Base-by-base conservation (phyloP, 2,888 invertebrate species). In the Caenorhabditis sp. region DNA sequence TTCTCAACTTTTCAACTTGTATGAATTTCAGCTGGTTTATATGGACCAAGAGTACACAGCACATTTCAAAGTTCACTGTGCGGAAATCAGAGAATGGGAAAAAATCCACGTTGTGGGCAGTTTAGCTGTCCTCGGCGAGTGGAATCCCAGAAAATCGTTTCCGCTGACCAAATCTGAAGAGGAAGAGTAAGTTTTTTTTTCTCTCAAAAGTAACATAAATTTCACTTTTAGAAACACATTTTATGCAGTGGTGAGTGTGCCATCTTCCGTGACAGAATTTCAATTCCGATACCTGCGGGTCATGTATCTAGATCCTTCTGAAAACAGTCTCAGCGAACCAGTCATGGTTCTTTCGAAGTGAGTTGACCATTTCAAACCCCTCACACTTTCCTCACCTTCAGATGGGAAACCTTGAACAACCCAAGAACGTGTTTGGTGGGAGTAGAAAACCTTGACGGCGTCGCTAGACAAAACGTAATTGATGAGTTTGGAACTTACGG, bases 21-120 rank as follows among this genome's bases (percentile, higher is more conserved):
- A n/a, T n/a, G n/a, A n/a, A 6, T 70, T 70, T 26, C 58, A 56
- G 70, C 44, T 26, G 47, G 19, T 66, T 69, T 79, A 47, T 74
- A 82, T 82, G 82, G 82, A 82, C 73, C 68, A 74, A 80, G 58
- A 35, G 26, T 61, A 76, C 38, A 76, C 69, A 51, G 77, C 80
- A 5, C 75, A 80, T 76, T 86, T 86, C 70, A 81, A 77, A 49
- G 88, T 88, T 49, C 82, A 82, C 28, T 80, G 83, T 69, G 70
- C 80, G 49, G 79, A 82, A 26, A 75, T 87, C 10, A 80, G 76
- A 41, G 82, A 84, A 76, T 87, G 87, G 87, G 85, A 88, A 56
- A 74, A 70, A 19, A 61, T 87, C 6, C 85, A 85, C 76, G 86
- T 88, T 22, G 86, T 88, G 14, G 88, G 88, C 64, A 82, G 80